Base-by-base conservation (phyloP, 2,888 invertebrate species). In the Netelia fuscicornis region DNA sequence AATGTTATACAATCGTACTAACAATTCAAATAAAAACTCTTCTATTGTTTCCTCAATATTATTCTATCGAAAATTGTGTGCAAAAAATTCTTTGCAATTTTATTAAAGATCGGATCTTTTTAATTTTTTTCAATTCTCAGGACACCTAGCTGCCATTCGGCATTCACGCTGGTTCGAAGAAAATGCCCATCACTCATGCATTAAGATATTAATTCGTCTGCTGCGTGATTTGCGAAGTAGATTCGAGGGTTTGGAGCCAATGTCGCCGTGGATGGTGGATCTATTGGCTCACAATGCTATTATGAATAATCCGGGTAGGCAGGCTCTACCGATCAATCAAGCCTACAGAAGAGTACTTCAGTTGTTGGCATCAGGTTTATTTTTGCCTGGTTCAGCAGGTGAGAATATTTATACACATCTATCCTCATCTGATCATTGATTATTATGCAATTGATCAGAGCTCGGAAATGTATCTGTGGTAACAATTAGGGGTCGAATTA, bases 91-190 rank as follows among this genome's bases (percentile, higher is more conserved):
- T 30, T 5, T 30, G 5, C 5, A 5, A 30, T 30, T 30, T 30
- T 5, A 30, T 3, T 13, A 2, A 64, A 64, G 20, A 37, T 75
- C 5, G 54, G 70, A 67, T 20, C 62, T 30, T 79, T 79, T 42
- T 10, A 62, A 30, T 75, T n/a, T 6, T n/a, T 67, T 44, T 37
- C 37, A 37, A 56, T 17, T 74, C 77, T 65, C 54, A 94, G 96
- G 97, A 77, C 98, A 99, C 93, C 94, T 99, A 91, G 98, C 98
- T 0, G 98, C 99, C 0, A 98, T 99, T 86, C 95, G 99, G 37
- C 99, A 99, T 94, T 98, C 98, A 83, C 96, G 98, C 42, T 99
- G 99, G 99, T 99, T 99, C 93, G 99, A 99, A 92, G 99, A 99
- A 93, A 98, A 99, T 92, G 98, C 98, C 0, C 98, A 98, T 92